These are phyloP conservation scores for Enchytraeus crypticus DNA, from an alignment of 2,888 invertebrate genomes.

Conservation along the genomic window DNA sequence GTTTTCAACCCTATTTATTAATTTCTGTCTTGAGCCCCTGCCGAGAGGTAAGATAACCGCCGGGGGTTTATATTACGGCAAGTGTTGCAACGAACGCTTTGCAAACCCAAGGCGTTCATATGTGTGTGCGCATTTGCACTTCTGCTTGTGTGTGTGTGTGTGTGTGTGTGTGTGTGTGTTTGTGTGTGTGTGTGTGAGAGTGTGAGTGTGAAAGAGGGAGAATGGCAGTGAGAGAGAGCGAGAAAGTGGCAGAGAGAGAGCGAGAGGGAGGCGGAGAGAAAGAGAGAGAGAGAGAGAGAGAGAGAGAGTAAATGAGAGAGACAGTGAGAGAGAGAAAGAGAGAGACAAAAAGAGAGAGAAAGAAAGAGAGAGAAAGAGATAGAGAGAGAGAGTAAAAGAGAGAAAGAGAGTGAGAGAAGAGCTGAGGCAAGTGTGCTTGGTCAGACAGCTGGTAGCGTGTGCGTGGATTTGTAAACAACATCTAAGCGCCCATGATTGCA, in stretches of 20 bases:
- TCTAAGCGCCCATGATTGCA: neutral
- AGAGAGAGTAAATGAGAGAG: too few relatives aligned
- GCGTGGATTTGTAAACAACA: too few relatives aligned
- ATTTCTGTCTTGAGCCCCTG: too few relatives aligned
- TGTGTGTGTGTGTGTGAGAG: neutral
- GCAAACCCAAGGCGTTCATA: neutral
- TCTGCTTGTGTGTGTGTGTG: neutral
- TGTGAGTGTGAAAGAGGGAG: neutral
- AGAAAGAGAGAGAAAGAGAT: neutral
- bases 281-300: neutral
- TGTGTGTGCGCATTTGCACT: neutral
- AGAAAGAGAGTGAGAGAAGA: too few relatives aligned
- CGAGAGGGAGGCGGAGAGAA: neutral
- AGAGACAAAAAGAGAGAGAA: too few relatives aligned
- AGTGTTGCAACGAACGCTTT: too few relatives aligned
- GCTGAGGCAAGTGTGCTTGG: neutral
- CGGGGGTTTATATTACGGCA: too few relatives aligned
- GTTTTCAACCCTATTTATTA: too few relatives aligned
- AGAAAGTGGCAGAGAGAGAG: neutral
- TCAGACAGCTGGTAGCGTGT: neutral
- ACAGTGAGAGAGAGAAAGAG: too few relatives aligned
- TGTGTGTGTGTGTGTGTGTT: neutral
- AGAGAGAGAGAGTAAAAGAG: too few relatives aligned
- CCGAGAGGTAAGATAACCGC: too few relatives aligned
- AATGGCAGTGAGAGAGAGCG: neutral